Base-by-base conservation (phyloP, 2,113 vertebrate genomes). In the Clinocottus analis region DNA sequence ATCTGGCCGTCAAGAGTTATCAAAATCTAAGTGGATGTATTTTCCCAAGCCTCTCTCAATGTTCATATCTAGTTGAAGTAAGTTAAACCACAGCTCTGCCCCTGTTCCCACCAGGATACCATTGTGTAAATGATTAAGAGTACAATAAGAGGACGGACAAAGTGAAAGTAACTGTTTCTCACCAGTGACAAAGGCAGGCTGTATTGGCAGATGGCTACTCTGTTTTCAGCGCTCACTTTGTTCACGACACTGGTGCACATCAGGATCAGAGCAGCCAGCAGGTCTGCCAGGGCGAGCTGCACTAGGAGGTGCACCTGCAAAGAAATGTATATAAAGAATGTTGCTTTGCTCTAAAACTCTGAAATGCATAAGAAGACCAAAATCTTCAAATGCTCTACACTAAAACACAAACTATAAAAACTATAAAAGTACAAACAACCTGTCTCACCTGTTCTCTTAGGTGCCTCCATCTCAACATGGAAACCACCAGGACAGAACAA, bases 241-340 rank as follows among this genome's bases (percentile, higher is more conserved):
- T 94, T 94, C 61, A 95, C 66, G 43, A 72, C 41, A 25, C 77
- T 88, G 0, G 71, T 93, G 79, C 33, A 65, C 84, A 95, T 85
- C 69, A 96, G 87, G 17, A 84, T 62, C 0, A 86, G 6, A 1
- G 96, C 92, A 0, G 92, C 95, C 84, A 95, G 78, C 60, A 96
- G 86, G 84, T 96, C 96, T 1, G 95, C 95, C 72, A 96, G 84
- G 16, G 95, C 86, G 0, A 97, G 91, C 72, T 96, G 96, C 80
- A 93, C 88, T 60, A 96, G 89, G 7, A 96, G 91, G 0, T 91
- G 90, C 21, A 87, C 87, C 89, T 91, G 73, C 25, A 77, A 70
- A 69, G 27, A 88, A 29, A 61, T 14, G 71, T 25, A 56, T 7
- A 29, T 23, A 14, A 68, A 43, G 7, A 5, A 23, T 17, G 25